These are phyloP conservation scores for Lampris megalopsis DNA, from an alignment of 2,113 vertebrate species.

Conservation along the genomic window DNA sequence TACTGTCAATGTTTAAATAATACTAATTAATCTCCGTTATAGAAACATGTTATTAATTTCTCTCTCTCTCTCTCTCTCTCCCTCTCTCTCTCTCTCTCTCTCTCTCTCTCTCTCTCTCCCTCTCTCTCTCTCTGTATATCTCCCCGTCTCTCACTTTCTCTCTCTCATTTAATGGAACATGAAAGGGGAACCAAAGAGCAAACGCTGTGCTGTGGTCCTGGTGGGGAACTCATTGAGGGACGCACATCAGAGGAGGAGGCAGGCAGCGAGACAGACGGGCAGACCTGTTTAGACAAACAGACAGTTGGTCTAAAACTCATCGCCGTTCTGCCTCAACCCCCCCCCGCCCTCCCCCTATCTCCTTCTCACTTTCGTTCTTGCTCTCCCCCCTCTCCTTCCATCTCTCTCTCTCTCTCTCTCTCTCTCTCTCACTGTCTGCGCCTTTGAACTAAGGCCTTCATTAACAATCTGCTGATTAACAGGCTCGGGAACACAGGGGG, in stretches of 20 bases:
- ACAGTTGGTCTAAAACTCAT: constrained; percentile 77
- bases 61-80: constrained; percentile 64
- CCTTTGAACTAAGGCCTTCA: constrained; percentile 80
- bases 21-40: constrained; percentile 80
- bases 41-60: constrained; percentile 79
- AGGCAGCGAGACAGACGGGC: constrained; percentile 59
- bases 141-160: no score
- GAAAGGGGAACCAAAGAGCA: constrained; percentile 77
- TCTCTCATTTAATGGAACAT: constrained; percentile 77
- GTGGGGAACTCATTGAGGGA: constrained; percentile 70
- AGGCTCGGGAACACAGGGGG: constrained; percentile 67
- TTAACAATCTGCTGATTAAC: constrained; percentile 82
- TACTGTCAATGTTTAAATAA: constrained; percentile 80
- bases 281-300: constrained; percentile 80
- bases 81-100: constrained; percentile 58
- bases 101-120: no score
- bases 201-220: constrained; percentile 72
- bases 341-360: constrained; percentile 44
- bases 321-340: constrained; percentile 61
- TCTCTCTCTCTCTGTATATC: no score
- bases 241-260: constrained; percentile 69
- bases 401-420: constrained; percentile 12
- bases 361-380: constrained; percentile 7
- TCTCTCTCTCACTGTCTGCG: constrained; percentile 8
- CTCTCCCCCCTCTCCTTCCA: no score